phyloP scores from a whole-genome alignment of 2,797 vertebrate genomes.

The Argyrosomus regius region DNA sequence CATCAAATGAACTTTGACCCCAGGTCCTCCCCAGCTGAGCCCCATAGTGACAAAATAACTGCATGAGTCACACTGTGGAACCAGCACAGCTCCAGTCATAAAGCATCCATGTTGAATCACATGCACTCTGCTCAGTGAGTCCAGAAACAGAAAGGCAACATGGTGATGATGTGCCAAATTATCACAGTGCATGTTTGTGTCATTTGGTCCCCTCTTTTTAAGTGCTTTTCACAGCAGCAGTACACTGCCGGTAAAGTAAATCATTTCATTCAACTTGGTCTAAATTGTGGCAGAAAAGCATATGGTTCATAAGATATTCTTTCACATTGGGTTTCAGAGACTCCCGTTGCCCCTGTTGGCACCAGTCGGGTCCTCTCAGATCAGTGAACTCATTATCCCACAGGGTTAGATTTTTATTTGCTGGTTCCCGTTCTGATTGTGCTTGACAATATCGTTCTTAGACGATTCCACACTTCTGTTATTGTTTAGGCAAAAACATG shows the following conservation, averaged over 20 bases:
- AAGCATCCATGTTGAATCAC: constrained; percentile 46
- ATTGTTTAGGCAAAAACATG: constrained; percentile 32
- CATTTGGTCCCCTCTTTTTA: constrained; percentile 22
- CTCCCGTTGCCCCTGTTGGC: constrained; percentile 35
- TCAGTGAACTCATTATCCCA: constrained; percentile 53
- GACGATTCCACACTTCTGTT: constrained; percentile 14
- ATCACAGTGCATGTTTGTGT: constrained; percentile 27
- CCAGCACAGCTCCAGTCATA: constrained; percentile 48
- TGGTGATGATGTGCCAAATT: constrained; percentile 47
- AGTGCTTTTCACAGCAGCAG: constrained; percentile 30
- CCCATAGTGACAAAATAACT: constrained; percentile 50
- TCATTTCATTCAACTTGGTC: constrained; percentile 56
- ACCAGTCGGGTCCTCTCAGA: constrained; percentile 58
- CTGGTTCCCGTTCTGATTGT: constrained; percentile 11
- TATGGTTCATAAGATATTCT: constrained; percentile 56
- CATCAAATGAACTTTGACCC: constrained; percentile 63
- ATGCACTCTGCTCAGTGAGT: constrained; percentile 14
- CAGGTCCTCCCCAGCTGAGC: constrained; percentile 39
- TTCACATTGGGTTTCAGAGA: constrained; percentile 39
- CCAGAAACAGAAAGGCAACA: constrained; percentile 44
- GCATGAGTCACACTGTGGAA: constrained; percentile 60
- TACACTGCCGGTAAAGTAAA: background rate
- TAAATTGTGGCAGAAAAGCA: constrained; percentile 50
- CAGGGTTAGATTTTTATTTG: constrained; percentile 33
- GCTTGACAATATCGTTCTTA: constrained; percentile 11